Evolutionary conservation across 2,797 vertebrate genomes (phyloP), one percentile per base, ranked within the genome.

Genomic region (Octomys mimax): DNA sequence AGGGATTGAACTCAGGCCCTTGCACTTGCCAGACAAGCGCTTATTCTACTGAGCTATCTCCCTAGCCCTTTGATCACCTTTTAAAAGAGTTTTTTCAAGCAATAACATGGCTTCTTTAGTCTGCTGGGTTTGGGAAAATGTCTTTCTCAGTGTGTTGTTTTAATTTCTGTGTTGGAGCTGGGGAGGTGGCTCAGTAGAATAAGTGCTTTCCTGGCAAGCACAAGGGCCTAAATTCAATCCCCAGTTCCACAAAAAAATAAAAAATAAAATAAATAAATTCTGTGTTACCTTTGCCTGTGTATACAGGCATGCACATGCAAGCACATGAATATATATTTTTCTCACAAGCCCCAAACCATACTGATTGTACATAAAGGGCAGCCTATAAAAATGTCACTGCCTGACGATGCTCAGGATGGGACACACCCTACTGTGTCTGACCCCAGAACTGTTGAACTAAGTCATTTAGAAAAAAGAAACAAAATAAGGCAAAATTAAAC

Each of bases 401-500:
- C 26, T 22, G 54, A 28, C 42, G 70, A 10, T 87, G 59, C 33
- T 92, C 62, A 92, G 87, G 82, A 92, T 94, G 68, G 11, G 42
- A 86, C 5, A 6, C 2, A 5, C 49, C 46, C 91, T 86, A 24
- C 71, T 83, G 89, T 89, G 11, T 0, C 88, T 61, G 19, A 77
- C 73, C 73, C 26, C 89, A 94, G 59, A 96, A 83, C 61, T 68
- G 22, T 86, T 66, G 70, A 77, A 73, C 78, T 59, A 88, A 80
- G 36, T 80, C 68, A 64, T 92, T 94, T 91, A 84, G 73, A 81
- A 94, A 79, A 89, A 93, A 92, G 73, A 93, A 95, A 89, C 24
- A 86, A 95, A 94, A 66, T 26, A 95, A 91, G 91, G 33, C 39
- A 83, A 95, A 94, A 79, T 46, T 70, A 95, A 95, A 91, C 66